Evolutionary conservation across 2,888 invertebrate species (phyloP), one percentile per base, ranked within the genome.

Genomic region (Xestia ashworthii): DNA sequence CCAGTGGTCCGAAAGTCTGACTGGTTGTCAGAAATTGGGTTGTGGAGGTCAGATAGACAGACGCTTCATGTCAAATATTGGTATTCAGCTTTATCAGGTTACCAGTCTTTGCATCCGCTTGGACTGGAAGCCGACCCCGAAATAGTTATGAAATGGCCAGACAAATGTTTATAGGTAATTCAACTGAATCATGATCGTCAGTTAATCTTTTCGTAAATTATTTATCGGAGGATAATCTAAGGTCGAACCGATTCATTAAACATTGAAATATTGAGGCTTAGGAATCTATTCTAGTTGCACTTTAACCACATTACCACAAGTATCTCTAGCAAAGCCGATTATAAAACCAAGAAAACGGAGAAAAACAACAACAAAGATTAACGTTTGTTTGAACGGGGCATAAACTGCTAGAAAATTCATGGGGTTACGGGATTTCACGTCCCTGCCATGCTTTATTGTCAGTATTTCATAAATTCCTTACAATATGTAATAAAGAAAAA

Each of bases 391-490:
- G 66, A 81, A 53, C 50, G 19, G 9, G 8, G 60, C 25, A 25
- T n/a, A 60, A 75, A 48, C 66, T 73, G 60, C 55, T 73, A 73
- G 25, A 66, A 62, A 78, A 81, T 78, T 81, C 66, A 83, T 78
- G 38, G 48, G 68, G 66, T 32, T 38, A 46, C 25, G 50, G 6
- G 41, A 62, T 38, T 41, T 22, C 60, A 46, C 70, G 60, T 67
- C 16, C 14, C 16, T 50, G 25, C n/a, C 11, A 22, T 55, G 53
- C 22, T 67, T 60, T 74, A 60, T 66, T n/a, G n/a, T n/a, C n/a
- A n/a, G n/a, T n/a, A n/a, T n/a, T n/a, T n/a, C n/a, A n/a, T n/a
- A n/a, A n/a, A n/a, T n/a, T n/a, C n/a, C n/a, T n/a, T n/a, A n/a
- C n/a, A n/a, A n/a, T n/a, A n/a, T n/a, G n/a, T n/a, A n/a, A n/a